Conservation (phyloP, 2,797 vertebrate genomes). For the Potorous gilbertii region DNA sequence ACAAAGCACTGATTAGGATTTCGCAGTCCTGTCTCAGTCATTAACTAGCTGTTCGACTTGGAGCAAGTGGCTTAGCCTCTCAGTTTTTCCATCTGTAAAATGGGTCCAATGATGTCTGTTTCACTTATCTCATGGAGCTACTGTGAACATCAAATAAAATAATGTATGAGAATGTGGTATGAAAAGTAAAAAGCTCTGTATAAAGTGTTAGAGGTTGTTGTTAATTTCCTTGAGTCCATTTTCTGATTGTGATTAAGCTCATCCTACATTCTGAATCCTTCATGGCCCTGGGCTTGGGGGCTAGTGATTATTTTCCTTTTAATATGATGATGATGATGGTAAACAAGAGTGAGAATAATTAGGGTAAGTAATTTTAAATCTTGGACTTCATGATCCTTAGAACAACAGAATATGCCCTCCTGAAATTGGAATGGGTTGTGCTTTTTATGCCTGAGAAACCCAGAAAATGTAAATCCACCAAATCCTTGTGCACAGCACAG, state of each 20-base stretch:
- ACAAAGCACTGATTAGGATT: background rate
- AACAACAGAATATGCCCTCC: slow-evolving; percentile 10
- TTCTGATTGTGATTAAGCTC: slow-evolving; percentile 2
- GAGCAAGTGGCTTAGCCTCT: background rate
- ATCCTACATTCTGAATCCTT: background rate
- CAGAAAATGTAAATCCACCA: slow-evolving; percentile 11
- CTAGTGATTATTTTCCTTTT: background rate
- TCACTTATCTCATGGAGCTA: background rate
- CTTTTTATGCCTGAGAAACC: slow-evolving; percentile 12
- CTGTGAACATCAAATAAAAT: background rate
- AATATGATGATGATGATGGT: background rate
- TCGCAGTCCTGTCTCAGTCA: background rate
- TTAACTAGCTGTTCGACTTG: background rate
- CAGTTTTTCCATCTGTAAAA: slow-evolving; percentile 15
- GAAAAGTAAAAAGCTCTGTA: background rate
- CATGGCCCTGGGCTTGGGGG: background rate
- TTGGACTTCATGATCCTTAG: slow-evolving; percentile 37
- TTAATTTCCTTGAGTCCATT: background rate
- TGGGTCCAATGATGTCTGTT: background rate
- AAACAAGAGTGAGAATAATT: background rate
- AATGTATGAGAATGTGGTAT: background rate
- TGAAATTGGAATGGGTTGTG: background rate
- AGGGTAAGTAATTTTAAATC: slow-evolving; percentile 43
- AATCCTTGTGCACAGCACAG: no score
- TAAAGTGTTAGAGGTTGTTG: background rate